phyloP scores from a whole-genome alignment of 2,113 vertebrate species.

The Bos taurus region DNA sequence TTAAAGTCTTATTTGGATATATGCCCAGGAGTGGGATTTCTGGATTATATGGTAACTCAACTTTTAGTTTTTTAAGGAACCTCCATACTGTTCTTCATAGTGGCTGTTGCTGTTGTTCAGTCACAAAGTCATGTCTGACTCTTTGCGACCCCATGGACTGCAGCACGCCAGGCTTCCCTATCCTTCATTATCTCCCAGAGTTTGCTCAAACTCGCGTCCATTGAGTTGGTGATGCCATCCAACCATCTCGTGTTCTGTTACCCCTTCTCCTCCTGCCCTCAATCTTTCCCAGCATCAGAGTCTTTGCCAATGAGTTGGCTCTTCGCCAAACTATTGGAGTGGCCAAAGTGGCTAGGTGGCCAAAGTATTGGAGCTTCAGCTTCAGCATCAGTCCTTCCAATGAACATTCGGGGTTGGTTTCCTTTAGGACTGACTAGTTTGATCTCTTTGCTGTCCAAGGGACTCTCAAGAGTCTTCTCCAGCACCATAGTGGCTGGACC shows the following conservation, averaged over 20 bases:
- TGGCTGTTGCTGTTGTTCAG: neutral
- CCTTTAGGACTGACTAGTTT: neutral
- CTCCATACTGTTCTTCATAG: neutral
- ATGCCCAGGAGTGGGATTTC: neutral
- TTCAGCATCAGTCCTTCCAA: neutral
- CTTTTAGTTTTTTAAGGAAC: neutral
- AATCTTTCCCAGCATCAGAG: neutral
- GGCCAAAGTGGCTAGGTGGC: neutral
- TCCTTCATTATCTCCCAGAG: neutral
- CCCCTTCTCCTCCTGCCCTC: neutral
- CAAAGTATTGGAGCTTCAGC: neutral
- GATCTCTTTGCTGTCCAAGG: neutral
- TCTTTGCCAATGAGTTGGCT: neutral
- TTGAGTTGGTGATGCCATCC: neutral
- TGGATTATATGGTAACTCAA: neutral
- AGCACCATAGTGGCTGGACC: neutral
- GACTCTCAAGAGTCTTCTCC: neutral
- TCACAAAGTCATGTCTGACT: neutral
- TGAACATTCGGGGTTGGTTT: neutral
- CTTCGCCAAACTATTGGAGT: neutral
- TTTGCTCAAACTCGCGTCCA: neutral
- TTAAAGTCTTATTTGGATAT: neutral
- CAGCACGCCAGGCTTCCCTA: neutral
- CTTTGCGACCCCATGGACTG: neutral
- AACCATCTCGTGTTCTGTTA: neutral